These are phyloP conservation scores for Ramazzottius varieornatus DNA, from an alignment of 2,888 invertebrate genomes.

Conservation along the genomic window DNA sequence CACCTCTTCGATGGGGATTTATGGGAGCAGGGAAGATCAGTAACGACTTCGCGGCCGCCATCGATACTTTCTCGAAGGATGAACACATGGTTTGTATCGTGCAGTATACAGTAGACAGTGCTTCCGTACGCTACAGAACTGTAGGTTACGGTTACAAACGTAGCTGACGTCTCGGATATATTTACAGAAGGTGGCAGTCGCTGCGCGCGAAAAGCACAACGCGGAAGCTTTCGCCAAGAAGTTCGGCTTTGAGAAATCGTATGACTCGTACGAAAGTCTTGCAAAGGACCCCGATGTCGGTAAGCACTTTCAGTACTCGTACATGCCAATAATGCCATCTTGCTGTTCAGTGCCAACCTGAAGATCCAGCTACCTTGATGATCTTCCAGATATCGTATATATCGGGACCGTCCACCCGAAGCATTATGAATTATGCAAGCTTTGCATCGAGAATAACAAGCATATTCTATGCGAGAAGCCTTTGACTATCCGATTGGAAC, in stretches of 20 bases:
- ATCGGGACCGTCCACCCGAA: conserved; percentile 47
- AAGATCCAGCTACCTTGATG: too few relatives aligned
- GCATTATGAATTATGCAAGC: conserved; percentile 40
- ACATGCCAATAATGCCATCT: too few relatives aligned
- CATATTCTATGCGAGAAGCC: conserved; percentile 75
- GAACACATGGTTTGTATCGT: too few relatives aligned
- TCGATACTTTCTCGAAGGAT: too few relatives aligned
- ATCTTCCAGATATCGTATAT: conserved; percentile 34
- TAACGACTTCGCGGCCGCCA: conserved; percentile 9
- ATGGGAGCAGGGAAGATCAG: conserved; percentile 10
- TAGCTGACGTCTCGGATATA: too few relatives aligned
- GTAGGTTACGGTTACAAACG: too few relatives aligned
- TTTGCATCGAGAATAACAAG: conserved; percentile 53
- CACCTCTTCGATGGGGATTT: conserved; percentile 10
- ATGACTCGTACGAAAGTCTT: conserved; percentile 46
- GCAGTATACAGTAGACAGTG: too few relatives aligned
- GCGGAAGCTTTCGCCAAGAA: conserved; percentile 47
- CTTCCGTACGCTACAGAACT: too few relatives aligned
- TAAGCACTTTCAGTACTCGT: too few relatives aligned
- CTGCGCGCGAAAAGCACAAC: conserved; percentile 40
- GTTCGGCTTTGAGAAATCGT: conserved; percentile 41
- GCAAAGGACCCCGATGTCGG: conserved; percentile 49
- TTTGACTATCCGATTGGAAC: conserved; percentile 46
- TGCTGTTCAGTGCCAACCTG: too few relatives aligned
- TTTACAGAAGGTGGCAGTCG: conserved; percentile 38